Conservation (phyloP, 1,140 invertebrate species). For the Drosophila pruinosa region DNA sequence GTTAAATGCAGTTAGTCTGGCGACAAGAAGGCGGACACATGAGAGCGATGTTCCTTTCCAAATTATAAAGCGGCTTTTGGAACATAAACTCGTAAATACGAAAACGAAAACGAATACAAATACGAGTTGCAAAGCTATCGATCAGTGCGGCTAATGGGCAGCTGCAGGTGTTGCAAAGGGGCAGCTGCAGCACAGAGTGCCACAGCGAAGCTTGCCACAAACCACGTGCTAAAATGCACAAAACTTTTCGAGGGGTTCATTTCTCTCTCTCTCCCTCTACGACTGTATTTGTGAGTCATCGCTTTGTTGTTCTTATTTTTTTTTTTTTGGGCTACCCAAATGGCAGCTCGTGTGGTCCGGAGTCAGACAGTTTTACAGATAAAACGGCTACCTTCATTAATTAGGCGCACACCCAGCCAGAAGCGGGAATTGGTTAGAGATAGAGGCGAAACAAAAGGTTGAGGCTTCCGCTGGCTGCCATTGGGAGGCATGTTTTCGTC, state of each 20-base stretch:
- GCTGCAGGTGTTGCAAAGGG: conserved; percentile 39
- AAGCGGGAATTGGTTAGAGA: neutral
- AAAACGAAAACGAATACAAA: conserved; percentile 5
- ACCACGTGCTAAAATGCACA: conserved; percentile 44
- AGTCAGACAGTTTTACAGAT: conserved; percentile 26
- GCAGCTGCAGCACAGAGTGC: conserved; percentile 36
- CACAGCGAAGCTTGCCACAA: conserved; percentile 23
- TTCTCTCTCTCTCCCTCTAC: neutral
- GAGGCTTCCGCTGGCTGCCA: neutral
- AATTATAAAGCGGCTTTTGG: conserved; percentile 71
- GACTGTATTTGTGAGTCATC: conserved; percentile 38
- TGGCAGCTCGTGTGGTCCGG: conserved; percentile 55
- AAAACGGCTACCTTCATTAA: conserved; percentile 67
- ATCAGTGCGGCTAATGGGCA: conserved; percentile 61
- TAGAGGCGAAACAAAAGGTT: neutral
- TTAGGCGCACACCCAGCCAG: conserved; percentile 44
- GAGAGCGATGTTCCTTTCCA: conserved; percentile 43
- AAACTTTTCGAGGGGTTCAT: conserved; percentile 17
- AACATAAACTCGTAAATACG: conserved; percentile 8
- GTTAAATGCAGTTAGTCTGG: conserved; percentile 65
- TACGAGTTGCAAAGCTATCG: conserved; percentile 39
- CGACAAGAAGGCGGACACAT: conserved; percentile 11
- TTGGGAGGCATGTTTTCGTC: conserved; percentile 23
- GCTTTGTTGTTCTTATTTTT: conserved; percentile 6
- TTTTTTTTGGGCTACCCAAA: conserved; percentile 5